phyloP scores from a whole-genome alignment of 1,140 invertebrate species.

The Hypsibius dujardini region DNA sequence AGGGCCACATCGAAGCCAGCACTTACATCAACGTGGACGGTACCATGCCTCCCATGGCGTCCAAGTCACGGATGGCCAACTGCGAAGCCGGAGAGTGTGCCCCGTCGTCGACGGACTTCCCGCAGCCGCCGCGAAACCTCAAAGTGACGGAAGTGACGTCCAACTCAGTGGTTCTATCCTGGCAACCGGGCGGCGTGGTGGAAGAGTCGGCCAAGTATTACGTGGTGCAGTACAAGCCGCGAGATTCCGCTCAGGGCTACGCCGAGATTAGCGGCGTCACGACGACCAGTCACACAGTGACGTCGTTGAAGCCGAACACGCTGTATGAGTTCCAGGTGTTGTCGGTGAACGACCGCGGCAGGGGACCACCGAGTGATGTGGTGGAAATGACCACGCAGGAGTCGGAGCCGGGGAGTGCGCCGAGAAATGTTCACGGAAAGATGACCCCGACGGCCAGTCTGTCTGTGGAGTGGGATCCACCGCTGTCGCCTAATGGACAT shows the following conservation, averaged over 20 bases:
- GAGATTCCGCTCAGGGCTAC: slow-evolving; percentile 40
- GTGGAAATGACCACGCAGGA: slow-evolving; percentile 69
- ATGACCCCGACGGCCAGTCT: slow-evolving; percentile 83
- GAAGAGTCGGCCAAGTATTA: slow-evolving; percentile 75
- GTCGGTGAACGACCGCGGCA: slow-evolving; percentile 77
- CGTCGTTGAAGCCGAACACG: slow-evolving; percentile 72
- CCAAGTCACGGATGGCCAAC: slow-evolving; percentile 17
- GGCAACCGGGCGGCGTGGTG: slow-evolving; percentile 57
- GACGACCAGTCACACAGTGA: slow-evolving; percentile 73
- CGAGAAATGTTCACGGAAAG: slow-evolving; percentile 72
- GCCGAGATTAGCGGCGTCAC: slow-evolving; percentile 72
- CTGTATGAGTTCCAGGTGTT: slow-evolving; percentile 91
- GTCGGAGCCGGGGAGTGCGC: slow-evolving; percentile 83
- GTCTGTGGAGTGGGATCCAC: slow-evolving; percentile 89
- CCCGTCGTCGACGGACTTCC: too few relatives aligned
- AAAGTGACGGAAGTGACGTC: slow-evolving; percentile 75
- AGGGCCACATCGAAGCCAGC: slow-evolving; percentile 68
- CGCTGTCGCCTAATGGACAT: slow-evolving; percentile 86
- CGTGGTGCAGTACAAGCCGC: slow-evolving; percentile 84
- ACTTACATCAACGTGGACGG: slow-evolving; percentile 84
- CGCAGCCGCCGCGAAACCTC: slow-evolving; percentile 66
- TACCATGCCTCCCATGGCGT: too few relatives aligned
- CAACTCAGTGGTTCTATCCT: slow-evolving; percentile 68
- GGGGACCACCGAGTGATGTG: slow-evolving; percentile 62
- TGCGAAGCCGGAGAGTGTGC: neutral